Percentiles rank a stretch among this genome's conserved stretches.
These are phyloP conservation scores for Macquaria australasica DNA, from an alignment of 2,113 vertebrate species.

Conservation along the genomic window DNA sequence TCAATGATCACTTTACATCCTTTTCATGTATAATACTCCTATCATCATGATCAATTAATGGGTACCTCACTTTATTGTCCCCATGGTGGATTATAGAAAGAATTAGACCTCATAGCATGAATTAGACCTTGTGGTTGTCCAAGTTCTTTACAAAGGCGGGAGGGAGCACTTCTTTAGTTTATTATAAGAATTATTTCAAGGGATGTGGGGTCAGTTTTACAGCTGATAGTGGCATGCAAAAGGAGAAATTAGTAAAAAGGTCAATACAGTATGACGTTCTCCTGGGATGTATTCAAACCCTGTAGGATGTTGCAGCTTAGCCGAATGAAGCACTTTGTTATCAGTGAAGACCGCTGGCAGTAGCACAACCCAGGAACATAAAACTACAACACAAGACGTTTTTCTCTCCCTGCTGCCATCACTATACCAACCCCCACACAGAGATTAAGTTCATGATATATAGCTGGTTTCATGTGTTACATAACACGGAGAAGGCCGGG, in stretches of 20 bases:
- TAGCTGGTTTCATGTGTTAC: constrained; percentile 52
- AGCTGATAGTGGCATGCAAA: neutral
- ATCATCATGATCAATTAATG: constrained; percentile 1
- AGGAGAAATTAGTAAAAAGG: neutral
- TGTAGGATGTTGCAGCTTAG: neutral
- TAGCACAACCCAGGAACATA: constrained; percentile 8
- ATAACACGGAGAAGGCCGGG: constrained; percentile 49
- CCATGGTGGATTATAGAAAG: neutral
- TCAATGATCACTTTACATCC: neutral
- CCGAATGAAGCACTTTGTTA: constrained; percentile 22
- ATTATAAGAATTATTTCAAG: neutral
- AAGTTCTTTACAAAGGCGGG: too few relatives aligned
- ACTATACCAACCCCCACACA: constrained; percentile 34
- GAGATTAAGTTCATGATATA: constrained; percentile 52
- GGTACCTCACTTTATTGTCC: neutral
- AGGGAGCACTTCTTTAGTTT: neutral
- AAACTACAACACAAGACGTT: constrained; percentile 31
- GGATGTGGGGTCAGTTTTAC: neutral
- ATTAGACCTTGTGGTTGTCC: neutral
- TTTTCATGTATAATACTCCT: neutral
- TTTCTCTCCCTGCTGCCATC: constrained; percentile 23
- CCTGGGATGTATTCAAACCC: neutral
- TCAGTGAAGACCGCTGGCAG: constrained; percentile 17
- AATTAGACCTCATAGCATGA: neutral
- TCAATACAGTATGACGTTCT: neutral